Conservation (phyloP, 2,888 invertebrate species). For the Sminthurides aquaticus region DNA sequence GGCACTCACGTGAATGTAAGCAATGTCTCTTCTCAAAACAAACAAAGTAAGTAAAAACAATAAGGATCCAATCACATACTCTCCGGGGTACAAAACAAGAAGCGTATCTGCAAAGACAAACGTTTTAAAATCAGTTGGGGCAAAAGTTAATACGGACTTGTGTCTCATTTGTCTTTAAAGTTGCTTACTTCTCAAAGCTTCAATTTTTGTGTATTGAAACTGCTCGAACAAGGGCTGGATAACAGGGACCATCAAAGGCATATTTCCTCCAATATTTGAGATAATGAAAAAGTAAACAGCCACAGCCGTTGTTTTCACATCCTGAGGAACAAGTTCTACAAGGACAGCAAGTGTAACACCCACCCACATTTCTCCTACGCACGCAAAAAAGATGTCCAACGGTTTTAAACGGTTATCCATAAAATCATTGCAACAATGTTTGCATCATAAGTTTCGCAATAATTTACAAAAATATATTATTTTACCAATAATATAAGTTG, state of each 20-base stretch:
- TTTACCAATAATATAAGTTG: conserved; percentile 48
- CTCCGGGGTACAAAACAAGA: conserved; percentile 35
- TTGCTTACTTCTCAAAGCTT: conserved; percentile 33
- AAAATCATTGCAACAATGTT: too few species aligned
- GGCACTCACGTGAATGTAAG: conserved; percentile 27
- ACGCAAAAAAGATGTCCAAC: neutral
- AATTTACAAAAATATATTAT: too few species aligned
- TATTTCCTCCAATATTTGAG: conserved; percentile 48
- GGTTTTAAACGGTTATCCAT: too few species aligned
- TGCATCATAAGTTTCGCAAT: too few species aligned
- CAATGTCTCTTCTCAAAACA: conserved; percentile 33
- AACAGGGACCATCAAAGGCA: conserved; percentile 47
- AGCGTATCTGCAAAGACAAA: conserved; percentile 32
- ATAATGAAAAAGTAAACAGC: conserved; percentile 49
- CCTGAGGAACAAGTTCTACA: conserved; percentile 47
- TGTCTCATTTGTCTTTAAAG: too few species aligned
- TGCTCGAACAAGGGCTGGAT: conserved; percentile 43
- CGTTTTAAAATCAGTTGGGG: too few species aligned
- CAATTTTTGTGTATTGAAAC: conserved; percentile 22
- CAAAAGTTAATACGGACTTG: too few species aligned
- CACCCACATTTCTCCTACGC: conserved; percentile 48
- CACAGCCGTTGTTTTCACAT: conserved; percentile 46
- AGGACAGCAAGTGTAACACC: conserved; percentile 47
- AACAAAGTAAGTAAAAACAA: conserved; percentile 39
- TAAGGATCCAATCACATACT: conserved; percentile 40